Conservation (phyloP, 1,140 invertebrate species). For the Solen grandis region DNA sequence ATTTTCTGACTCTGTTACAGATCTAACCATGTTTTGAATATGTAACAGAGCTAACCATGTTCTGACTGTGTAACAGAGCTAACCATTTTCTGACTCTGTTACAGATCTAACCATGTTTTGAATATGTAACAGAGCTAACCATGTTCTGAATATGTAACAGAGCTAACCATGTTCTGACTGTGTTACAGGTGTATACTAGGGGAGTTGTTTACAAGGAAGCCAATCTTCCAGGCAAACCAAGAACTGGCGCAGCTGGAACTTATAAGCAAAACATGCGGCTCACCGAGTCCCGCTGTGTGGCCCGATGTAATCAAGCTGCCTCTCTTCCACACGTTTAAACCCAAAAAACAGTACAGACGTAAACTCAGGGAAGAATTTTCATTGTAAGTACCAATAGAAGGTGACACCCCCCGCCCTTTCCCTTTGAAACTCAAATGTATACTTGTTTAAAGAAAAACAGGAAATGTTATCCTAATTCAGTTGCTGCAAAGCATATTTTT, state of each 20-base stretch:
- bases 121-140: no score
- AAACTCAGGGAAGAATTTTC: slow-evolving; percentile 93
- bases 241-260: slow-evolving; percentile 97
- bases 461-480: background rate
- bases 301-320: slow-evolving; percentile 97
- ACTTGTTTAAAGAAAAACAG: background rate
- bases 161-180: no score
- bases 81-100: no score
- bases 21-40: no score
- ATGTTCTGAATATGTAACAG: no score
- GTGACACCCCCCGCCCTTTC: no score
- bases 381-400: slow-evolving; percentile 71
- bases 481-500: background rate
- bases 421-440: background rate
- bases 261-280: slow-evolving; percentile 97
- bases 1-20: no score
- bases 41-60: no score
- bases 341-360: slow-evolving; percentile 94
- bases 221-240: slow-evolving; percentile 96
- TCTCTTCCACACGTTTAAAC: slow-evolving; percentile 94
- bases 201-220: slow-evolving; percentile 97
- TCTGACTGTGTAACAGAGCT: no score
- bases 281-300: slow-evolving; percentile 98
- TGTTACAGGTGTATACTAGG: slow-evolving; percentile 93
- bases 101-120: no score